Percentiles rank a stretch among this genome's conserved stretches.
phyloP scores from a whole-genome alignment of 1,140 invertebrate genomes.

The Bactericera cockerelli region DNA sequence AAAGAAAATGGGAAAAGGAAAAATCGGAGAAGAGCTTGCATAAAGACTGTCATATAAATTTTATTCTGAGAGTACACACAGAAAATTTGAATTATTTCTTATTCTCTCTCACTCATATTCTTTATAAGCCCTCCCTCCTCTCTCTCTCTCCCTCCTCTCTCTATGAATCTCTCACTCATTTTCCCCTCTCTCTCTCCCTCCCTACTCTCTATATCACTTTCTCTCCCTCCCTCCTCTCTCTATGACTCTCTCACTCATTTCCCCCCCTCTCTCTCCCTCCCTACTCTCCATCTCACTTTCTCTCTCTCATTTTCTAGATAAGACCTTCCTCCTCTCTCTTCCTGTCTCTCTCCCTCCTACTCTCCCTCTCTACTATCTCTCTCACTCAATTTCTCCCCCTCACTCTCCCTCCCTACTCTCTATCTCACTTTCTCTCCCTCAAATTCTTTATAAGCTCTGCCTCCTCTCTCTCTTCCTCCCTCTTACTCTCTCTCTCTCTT shows the following conservation, averaged over 20 bases:
- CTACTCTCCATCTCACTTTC: background rate
- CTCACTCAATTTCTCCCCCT: conserved; percentile 4
- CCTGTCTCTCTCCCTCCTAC: conserved; percentile 20
- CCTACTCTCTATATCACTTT: too few relatives aligned
- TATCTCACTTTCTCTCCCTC: conserved; percentile 10
- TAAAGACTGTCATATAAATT: background rate
- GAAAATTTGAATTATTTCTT: too few relatives aligned
- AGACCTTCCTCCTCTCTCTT: too few relatives aligned
- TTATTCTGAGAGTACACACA: too few relatives aligned
- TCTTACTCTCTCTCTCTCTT: background rate
- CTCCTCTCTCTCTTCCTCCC: conserved; percentile 9
- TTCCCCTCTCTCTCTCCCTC: too few relatives aligned
- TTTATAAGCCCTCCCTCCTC: too few relatives aligned
- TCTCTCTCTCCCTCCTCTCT: background rate
- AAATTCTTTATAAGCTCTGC: conserved; percentile 1
- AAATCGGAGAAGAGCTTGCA: background rate
- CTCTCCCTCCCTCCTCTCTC: background rate
- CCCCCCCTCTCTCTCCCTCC: background rate
- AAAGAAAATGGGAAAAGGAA: background rate
- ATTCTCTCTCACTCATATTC: too few relatives aligned
- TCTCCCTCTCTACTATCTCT: conserved; percentile 14
- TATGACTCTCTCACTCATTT: too few relatives aligned
- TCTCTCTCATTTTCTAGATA: conserved; percentile 16
- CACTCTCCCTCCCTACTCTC: conserved; percentile 11
- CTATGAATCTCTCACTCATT: too few relatives aligned